Evolutionary conservation across 2,888 invertebrate genomes (phyloP).

Genomic region (Himalopsyche japonica): DNA sequence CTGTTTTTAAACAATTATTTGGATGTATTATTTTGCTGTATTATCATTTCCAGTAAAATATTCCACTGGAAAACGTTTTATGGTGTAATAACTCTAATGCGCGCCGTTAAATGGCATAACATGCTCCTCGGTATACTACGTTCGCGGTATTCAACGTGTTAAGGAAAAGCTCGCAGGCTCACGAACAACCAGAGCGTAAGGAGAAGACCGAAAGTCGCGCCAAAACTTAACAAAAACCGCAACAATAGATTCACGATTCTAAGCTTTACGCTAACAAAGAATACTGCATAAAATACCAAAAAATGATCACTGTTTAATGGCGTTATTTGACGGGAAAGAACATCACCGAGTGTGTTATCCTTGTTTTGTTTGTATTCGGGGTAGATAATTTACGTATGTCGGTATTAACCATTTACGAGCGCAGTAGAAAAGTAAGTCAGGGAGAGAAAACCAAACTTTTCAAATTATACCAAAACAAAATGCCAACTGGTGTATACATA

Average conservation of each 20-base stretch:
- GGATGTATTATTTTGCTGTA: neutral
- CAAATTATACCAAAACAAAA: no score
- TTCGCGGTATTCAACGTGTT: neutral
- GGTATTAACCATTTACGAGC: neutral
- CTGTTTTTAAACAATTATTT: neutral
- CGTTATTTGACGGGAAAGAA: neutral
- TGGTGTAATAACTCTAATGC: neutral
- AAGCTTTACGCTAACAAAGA: neutral
- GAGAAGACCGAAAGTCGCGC: neutral
- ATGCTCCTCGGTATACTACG: neutral
- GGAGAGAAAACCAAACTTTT: neutral
- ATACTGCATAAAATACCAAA: neutral
- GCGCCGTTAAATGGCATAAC: neutral
- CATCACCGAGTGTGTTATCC: neutral
- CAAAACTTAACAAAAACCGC: neutral
- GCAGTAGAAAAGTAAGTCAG: neutral
- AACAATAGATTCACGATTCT: neutral
- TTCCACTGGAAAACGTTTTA: neutral
- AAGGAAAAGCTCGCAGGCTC: neutral
- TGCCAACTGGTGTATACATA: no score
- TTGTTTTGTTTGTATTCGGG: neutral
- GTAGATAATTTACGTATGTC: conserved; percentile 1
- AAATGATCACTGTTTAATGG: neutral
- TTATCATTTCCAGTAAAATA: neutral
- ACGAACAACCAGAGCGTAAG: neutral